Evolutionary conservation across 2,888 invertebrate species (phyloP).

Genomic region (Alloscopus bannaensis): DNA sequence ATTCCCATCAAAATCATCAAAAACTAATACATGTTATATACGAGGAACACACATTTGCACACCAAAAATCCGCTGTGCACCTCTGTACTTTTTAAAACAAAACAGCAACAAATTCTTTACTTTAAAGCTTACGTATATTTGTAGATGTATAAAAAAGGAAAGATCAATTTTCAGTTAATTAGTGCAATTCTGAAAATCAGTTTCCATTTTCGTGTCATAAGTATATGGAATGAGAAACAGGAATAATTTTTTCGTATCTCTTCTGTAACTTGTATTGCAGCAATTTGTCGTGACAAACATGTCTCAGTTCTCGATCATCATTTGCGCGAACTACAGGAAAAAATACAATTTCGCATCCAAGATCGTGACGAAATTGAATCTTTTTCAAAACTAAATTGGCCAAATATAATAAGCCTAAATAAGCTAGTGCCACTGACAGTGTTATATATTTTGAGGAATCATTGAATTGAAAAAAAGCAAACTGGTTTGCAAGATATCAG

Average conservation of each 20-base stretch:
- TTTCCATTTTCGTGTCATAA: constrained; percentile 34
- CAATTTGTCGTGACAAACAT: constrained; percentile 11
- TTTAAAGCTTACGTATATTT: too few species aligned
- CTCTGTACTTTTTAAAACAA: too few species aligned
- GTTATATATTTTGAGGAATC: constrained; percentile 30
- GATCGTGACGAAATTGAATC: constrained; percentile 58
- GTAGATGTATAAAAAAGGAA: constrained; percentile 26
- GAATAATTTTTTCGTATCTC: constrained; percentile 19
- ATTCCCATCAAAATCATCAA: too few species aligned
- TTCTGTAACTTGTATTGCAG: not conserved
- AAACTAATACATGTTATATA: too few species aligned
- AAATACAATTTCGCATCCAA: constrained; percentile 30
- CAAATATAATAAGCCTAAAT: constrained; percentile 7
- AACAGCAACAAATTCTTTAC: too few species aligned
- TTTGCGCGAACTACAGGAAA: constrained; percentile 24
- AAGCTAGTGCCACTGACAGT: too few species aligned
- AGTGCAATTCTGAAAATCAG: constrained; percentile 60
- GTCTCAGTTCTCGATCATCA: not conserved
- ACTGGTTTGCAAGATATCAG: constrained; percentile 47
- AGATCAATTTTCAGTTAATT: constrained; percentile 63
- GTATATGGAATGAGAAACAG: constrained; percentile 30
- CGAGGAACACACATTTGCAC: too few species aligned
- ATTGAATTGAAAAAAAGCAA: constrained; percentile 47
- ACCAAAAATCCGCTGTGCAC: too few species aligned
- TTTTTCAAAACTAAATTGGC: constrained; percentile 29